Evolutionary conservation across 2,113 vertebrate genomes (phyloP).

Genomic region (Labeo catla): DNA sequence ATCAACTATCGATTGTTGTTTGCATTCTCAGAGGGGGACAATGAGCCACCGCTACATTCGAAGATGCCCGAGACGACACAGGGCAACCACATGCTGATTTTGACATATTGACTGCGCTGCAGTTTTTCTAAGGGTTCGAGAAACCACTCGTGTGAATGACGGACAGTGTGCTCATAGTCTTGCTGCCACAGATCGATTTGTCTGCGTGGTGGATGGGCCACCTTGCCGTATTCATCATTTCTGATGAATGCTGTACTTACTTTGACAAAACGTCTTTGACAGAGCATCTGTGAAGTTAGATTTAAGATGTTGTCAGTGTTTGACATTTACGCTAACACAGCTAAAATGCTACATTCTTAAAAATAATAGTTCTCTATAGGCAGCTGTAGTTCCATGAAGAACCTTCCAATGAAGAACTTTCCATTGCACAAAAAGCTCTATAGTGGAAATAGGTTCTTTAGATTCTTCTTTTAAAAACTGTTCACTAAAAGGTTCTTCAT

Average conservation of each 20-base stretch:
- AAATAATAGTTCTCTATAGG: background rate
- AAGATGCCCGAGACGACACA: background rate
- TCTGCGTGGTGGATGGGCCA: background rate
- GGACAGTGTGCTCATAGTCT: background rate
- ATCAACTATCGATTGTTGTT: slow-evolving; percentile 35
- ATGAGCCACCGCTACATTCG: background rate
- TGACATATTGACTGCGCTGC: slow-evolving; percentile 16
- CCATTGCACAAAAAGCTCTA: no score
- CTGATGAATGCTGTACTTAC: background rate
- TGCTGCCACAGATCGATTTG: slow-evolving; percentile 7
- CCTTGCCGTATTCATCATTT: background rate
- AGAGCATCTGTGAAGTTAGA: slow-evolving; percentile 11
- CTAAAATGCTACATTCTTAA: background rate
- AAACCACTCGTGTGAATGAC: background rate
- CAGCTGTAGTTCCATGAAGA: background rate
- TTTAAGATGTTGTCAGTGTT: slow-evolving; percentile 20
- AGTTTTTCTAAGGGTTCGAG: slow-evolving; percentile 19
- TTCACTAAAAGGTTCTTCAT: no score
- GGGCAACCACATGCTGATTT: slow-evolving; percentile 11
- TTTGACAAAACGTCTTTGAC: slow-evolving; percentile 18
- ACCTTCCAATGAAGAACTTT: no score
- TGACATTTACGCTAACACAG: background rate
- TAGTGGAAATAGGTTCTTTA: no score
- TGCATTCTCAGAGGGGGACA: slow-evolving; percentile 29
- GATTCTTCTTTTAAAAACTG: no score